A percentile compares a stretch with the other conserved stretches of the same genome.
phyloP scores from a whole-genome alignment of 2,113 vertebrate species.

The Pachyramphus minor region DNA sequence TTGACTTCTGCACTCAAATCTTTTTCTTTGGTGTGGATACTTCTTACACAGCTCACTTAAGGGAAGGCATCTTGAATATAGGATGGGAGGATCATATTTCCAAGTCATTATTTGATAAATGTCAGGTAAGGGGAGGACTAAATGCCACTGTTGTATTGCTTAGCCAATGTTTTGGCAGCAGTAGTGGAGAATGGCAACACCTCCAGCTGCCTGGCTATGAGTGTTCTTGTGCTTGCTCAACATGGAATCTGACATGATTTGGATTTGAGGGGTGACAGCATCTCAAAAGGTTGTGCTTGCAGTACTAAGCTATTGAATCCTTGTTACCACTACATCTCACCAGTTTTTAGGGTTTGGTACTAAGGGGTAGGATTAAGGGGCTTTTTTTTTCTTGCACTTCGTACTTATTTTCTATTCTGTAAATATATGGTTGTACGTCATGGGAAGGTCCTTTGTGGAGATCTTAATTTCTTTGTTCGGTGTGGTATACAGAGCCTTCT shows the following conservation, averaged over 20 bases:
- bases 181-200: neutral
- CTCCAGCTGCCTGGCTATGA: rapidly evolving
- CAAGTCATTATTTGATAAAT: neutral
- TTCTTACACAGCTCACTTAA: neutral
- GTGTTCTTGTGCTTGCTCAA: neutral
- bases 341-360: neutral
- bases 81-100: neutral
- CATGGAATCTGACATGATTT: neutral
- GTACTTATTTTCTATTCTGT: neutral
- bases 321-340: neutral
- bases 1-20: neutral
- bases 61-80: neutral
- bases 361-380: neutral
- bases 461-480: neutral
- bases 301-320: neutral
- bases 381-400: neutral
- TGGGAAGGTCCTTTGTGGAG: neutral
- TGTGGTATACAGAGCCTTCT: neutral
- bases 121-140: neutral
- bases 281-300: neutral
- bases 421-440: neutral
- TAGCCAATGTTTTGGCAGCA: neutral
- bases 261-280: neutral
- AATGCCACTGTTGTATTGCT: neutral
- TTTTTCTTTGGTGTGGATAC: neutral